Percentiles rank a stretch among this genome's conserved stretches.
phyloP scores from a whole-genome alignment of 2,113 vertebrate genomes.

The Etia nguti region DNA sequence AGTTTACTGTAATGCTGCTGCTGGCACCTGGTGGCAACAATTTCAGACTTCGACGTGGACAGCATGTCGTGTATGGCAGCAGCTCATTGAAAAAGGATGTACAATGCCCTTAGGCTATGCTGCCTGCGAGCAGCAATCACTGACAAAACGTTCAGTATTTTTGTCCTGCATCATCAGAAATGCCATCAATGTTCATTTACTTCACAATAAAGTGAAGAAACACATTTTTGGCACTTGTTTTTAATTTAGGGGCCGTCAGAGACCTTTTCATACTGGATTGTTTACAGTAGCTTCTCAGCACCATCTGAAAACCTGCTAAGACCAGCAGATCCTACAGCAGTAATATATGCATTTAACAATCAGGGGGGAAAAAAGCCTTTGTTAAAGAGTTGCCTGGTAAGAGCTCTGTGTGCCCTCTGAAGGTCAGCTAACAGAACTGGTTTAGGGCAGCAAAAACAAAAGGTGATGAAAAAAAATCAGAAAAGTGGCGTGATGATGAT shows the following conservation, averaged over 20 bases:
- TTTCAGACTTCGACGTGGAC: background rate
- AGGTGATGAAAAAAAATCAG: background rate
- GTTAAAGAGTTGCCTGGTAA: background rate
- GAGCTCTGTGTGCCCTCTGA: background rate
- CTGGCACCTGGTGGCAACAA: background rate
- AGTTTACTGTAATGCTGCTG: background rate
- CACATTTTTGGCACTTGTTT: background rate
- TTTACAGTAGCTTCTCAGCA: background rate
- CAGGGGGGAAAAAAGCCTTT: background rate
- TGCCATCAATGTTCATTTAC: background rate
- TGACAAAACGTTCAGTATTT: background rate
- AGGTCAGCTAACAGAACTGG: background rate
- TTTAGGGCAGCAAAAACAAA: background rate
- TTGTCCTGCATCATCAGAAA: background rate
- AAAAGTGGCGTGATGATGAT: background rate
- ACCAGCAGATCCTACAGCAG: background rate
- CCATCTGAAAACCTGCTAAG: background rate
- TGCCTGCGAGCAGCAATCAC: background rate
- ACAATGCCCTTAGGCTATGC: background rate
- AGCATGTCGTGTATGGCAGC: fast-evolving
- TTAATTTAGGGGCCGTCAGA: fast-evolving
- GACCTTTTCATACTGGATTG: background rate
- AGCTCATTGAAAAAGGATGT: background rate
- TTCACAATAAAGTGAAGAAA: background rate
- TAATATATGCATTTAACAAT: background rate